Conservation (phyloP, 2,113 vertebrate species). For the Xenopus laevis region DNA sequence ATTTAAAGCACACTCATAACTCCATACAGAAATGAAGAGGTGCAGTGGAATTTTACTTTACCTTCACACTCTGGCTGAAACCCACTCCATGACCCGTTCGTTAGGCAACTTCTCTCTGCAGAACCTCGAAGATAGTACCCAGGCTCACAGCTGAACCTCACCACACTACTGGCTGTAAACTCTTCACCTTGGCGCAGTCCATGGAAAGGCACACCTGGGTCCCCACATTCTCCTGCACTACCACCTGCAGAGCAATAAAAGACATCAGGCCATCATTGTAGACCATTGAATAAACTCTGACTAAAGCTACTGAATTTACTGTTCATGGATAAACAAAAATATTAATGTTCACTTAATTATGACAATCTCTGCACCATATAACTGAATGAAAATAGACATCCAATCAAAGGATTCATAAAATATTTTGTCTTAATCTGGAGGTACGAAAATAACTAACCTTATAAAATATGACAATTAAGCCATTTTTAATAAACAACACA, state of each 20-base stretch:
- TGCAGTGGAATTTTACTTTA: slow-evolving; percentile 49
- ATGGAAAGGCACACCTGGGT: slow-evolving; percentile 85
- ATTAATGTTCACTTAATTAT: too few species aligned
- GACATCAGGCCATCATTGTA: too few species aligned
- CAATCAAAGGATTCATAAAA: too few species aligned
- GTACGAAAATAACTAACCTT: too few species aligned
- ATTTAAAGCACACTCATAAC: too few species aligned
- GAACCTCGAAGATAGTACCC: slow-evolving; percentile 84
- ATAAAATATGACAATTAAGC: neutral
- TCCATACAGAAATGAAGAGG: too few species aligned
- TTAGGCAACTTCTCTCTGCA: slow-evolving; percentile 76
- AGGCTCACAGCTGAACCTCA: slow-evolving; percentile 91
- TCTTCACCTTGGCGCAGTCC: slow-evolving; percentile 88
- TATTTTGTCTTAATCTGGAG: neutral
- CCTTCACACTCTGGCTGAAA: slow-evolving; percentile 89
- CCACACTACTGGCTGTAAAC: slow-evolving; percentile 70
- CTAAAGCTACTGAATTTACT: too few species aligned
- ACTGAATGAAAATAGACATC: too few species aligned
- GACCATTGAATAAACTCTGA: too few species aligned
- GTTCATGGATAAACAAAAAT: too few species aligned
- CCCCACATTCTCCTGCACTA: slow-evolving; percentile 77
- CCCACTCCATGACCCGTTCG: slow-evolving; percentile 83
- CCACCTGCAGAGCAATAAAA: slow-evolving; percentile 64
- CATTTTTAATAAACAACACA: neutral
- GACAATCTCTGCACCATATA: too few species aligned